Base-by-base conservation (phyloP, 2,113 vertebrate species). In the Chiloscyllium plagiosum region DNA sequence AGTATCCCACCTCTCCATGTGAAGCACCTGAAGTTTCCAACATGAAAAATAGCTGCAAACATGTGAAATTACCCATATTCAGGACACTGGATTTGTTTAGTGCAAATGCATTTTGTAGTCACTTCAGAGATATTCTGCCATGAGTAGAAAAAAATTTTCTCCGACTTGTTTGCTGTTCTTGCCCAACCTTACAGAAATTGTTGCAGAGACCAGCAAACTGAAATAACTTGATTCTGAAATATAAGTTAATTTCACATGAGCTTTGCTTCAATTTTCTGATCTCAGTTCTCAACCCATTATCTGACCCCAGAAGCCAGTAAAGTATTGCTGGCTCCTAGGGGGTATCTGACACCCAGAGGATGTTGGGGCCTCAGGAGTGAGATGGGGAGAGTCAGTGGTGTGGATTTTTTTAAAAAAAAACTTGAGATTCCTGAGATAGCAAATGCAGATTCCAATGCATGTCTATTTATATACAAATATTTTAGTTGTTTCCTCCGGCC, bases 141-240 rank as follows among this genome's bases (percentile, higher is more conserved):
- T 37, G 33, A 80, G 12, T 80, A 17, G 76, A 80, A 80, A 37
- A 13, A 13, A 10, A 17, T 4, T 17, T 80, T 80, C 33, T n/a
- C 76, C 17, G 70, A 70, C 69, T 70, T 70, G 69, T 22, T 22
- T 22, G 19, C 22, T 70, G 69, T 26, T 70, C 69, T 22, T 70
- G 22, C 69, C 69, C 69, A 20, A 70, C 24, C 19, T 22, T 26
- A 70, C 69, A 70, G 69, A 70, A 70, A 26, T 70, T 70, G 24
- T 20, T 70, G 20, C 69, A 70, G 69, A 72, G 42, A 47, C 42
- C 42, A 47, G 42, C 42, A 47, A 47, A 72, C 26, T 72, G 26
- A 26, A 76, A 33, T 76, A 33, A n/a, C 72, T 33, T n/a, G 72
- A 33, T 76, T 92, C 87, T 92, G 87, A 90, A n/a, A 92, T 92